phyloP scores from a whole-genome alignment of 2,113 vertebrate species.

The Plecturocebus donacophilus region DNA sequence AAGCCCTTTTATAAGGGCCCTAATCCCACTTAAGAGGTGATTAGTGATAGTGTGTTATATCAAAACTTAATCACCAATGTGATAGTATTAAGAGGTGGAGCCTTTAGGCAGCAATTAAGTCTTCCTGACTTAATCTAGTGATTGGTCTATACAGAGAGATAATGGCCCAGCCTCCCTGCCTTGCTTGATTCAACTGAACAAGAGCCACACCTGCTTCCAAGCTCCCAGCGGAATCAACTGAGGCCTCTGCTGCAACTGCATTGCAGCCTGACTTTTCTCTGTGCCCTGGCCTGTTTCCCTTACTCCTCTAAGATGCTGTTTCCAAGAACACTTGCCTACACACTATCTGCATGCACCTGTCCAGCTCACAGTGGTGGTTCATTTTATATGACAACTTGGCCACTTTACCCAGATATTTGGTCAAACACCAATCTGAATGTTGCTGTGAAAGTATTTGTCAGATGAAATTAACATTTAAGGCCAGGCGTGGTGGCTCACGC shows the following conservation, averaged over 20 bases:
- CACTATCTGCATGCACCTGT: fast-evolving
- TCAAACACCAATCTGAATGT: neutral
- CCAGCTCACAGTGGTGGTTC: neutral
- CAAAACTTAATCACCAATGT: neutral
- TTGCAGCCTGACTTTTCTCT: neutral
- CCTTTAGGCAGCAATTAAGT: no score
- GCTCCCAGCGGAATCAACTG: neutral
- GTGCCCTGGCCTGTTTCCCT: neutral
- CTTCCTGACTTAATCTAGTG: neutral
- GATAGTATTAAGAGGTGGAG: no score
- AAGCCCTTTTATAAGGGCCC: neutral
- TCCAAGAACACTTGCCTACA: neutral
- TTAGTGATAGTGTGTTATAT: no score
- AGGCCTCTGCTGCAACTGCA: neutral
- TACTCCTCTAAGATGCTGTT: no score
- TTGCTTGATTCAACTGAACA: neutral
- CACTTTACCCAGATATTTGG: neutral
- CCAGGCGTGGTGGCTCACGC: no score
- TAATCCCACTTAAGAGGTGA: neutral
- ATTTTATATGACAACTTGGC: neutral
- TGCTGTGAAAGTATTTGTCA: neutral
- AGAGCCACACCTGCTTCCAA: neutral
- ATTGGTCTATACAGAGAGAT: neutral
- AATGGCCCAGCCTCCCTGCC: neutral
- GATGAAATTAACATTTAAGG: neutral